phyloP scores from a whole-genome alignment of 2,113 vertebrate species.

The Sphaerodactylus townsendi region DNA sequence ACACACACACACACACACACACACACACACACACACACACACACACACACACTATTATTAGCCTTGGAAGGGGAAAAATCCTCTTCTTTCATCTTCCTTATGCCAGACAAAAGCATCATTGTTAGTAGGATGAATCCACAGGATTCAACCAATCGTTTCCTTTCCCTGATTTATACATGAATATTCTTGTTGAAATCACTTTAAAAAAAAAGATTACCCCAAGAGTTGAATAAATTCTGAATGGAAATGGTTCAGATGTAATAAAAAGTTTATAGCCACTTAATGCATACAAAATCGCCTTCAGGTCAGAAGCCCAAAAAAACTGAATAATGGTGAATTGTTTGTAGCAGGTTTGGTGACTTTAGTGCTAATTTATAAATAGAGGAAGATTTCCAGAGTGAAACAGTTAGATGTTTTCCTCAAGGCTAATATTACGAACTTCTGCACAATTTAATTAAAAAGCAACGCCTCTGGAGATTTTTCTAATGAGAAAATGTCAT shows the following conservation, averaged over 20 bases:
- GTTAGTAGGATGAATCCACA: too few relatives aligned
- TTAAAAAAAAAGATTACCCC: background rate
- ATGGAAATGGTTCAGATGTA: background rate
- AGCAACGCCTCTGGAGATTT: slow-evolving; percentile 26
- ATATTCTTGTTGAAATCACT: background rate
- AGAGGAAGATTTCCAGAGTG: background rate
- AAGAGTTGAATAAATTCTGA: background rate
- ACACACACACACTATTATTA: too few relatives aligned
- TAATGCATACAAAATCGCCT: background rate
- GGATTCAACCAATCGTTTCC: background rate
- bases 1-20: too few relatives aligned
- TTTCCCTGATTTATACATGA: background rate
- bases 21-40: too few relatives aligned
- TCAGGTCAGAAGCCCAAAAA: background rate
- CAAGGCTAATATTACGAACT: slow-evolving; percentile 28
- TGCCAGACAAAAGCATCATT: too few relatives aligned
- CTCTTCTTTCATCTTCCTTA: too few relatives aligned
- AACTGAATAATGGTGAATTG: background rate
- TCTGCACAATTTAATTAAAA: slow-evolving; percentile 49
- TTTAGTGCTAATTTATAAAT: slow-evolving; percentile 23
- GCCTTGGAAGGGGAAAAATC: too few relatives aligned
- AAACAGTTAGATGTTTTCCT: slow-evolving; percentile 27
- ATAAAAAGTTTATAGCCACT: background rate
- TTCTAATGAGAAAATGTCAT: slow-evolving; percentile 41
- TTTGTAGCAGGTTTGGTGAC: slow-evolving; percentile 4